Percentiles rank a stretch among this genome's conserved stretches.
Evolutionary conservation across 2,797 vertebrate genomes (phyloP).

Genomic region (Sparidentex hasta): DNA sequence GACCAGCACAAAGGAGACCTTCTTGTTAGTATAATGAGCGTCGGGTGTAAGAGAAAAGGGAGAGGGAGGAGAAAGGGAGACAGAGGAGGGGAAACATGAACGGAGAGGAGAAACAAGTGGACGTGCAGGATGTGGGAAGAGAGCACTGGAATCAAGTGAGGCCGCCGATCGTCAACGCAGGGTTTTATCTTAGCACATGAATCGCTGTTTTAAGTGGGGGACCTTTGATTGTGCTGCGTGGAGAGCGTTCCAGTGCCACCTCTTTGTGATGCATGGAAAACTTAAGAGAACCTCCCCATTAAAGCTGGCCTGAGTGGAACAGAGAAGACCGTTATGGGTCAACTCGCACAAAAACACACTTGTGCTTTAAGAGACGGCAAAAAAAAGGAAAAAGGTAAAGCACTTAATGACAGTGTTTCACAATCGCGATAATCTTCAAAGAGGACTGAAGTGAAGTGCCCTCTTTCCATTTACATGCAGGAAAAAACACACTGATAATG

Average conservation of each 20-base stretch:
- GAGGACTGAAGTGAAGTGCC: conserved; percentile 63
- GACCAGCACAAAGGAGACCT: conserved; percentile 54
- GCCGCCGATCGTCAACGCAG: conserved; percentile 53
- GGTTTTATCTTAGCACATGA: conserved; percentile 70
- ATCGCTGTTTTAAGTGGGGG: conserved; percentile 53
- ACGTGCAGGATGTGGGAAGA: conserved; percentile 32
- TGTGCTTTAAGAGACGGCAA: conserved; percentile 44
- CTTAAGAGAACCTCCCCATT: conserved; percentile 49
- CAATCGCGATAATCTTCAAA: conserved; percentile 78
- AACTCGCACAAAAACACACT: conserved; percentile 59
- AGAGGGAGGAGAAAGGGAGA: conserved; percentile 14
- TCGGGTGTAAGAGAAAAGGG: conserved; percentile 36
- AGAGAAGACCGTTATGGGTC: conserved; percentile 35
- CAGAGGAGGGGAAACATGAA: conserved; percentile 19
- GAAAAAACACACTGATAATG: conserved; percentile 32
- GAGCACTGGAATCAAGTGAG: conserved; percentile 52
- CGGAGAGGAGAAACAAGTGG: conserved; percentile 40
- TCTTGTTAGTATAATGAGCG: conserved; percentile 60
- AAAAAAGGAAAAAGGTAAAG: conserved; percentile 44
- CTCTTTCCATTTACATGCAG: conserved; percentile 37
- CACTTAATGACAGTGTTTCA: conserved; percentile 72
- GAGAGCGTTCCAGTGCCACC: conserved; percentile 48
- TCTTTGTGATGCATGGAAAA: conserved; percentile 51
- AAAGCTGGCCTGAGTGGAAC: conserved; percentile 47
- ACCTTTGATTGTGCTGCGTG: conserved; percentile 42